Base-by-base conservation (phyloP, 2,797 vertebrate species). In the Oryzias dopingdopingensis region DNA sequence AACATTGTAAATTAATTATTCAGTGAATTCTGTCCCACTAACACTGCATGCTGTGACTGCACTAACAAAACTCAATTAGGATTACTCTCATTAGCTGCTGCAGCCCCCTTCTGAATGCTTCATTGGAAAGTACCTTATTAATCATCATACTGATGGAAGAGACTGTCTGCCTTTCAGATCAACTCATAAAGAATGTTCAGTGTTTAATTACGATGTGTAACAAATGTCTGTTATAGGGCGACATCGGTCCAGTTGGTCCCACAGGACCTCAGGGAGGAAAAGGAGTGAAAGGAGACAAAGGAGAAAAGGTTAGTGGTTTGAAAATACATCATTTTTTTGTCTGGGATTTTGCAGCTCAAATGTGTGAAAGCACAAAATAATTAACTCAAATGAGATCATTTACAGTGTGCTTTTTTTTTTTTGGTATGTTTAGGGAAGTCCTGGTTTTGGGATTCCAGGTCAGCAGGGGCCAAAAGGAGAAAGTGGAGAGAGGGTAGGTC, bases 401-500 rank as follows among this genome's bases (percentile, higher is more conserved):
- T 52, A 29, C 13, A 8, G 56, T 14, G 17, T 65, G 40, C 1
- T 67, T 58, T 66, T 58, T 67, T 58, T 66, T 58, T 37, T 63
- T 48, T 59, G 16, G n/a, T 82, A 42, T 66, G 18, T 72, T 8
- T 70, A 96, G 95, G 95, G 95, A 18, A 93, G 84, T 65, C 93
- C 95, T 61, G 95, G 94, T 17, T 96, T 94, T 68, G 94, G 95
- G 8, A 93, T 96, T 78, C 95, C 95, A 4, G 95, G 95, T 37
- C 94, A 94, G 40, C 83, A 76, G 1, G 95, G 95, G 41, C 83
- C 89, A 16, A 96, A 96, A 51, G 95, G 95, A 59, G 93, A 95
- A 44, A 90, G 90, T 0, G 95, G 95, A 0, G 95, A 96, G 51
- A 89, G 95, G 86, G 95, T 96, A 74, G 94, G 93, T 81, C 37